These are phyloP conservation scores for Eupithecia insigniata DNA, from an alignment of 2,888 invertebrate genomes.

Conservation along the genomic window DNA sequence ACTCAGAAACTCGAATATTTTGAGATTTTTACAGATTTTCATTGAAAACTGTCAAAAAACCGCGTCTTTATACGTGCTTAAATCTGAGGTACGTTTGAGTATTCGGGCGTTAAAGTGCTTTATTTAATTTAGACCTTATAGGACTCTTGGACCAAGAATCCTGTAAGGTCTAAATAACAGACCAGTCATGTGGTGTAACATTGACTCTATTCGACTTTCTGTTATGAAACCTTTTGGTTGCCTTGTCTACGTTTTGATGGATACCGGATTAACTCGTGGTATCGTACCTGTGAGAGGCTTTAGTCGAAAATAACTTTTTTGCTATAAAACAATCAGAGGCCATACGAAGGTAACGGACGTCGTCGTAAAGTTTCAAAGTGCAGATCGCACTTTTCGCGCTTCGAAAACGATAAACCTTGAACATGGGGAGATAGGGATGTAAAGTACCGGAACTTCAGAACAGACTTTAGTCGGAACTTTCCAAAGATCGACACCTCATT, in stretches of 20 bases:
- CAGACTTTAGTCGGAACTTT: constrained; percentile 1
- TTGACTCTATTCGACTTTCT: neutral
- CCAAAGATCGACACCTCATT: neutral
- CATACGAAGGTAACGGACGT: constrained; percentile 61
- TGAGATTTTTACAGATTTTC: too few species aligned
- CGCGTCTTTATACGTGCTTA: too few species aligned
- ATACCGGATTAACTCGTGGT: constrained; percentile 44
- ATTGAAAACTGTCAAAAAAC: too few species aligned
- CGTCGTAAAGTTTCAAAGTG: constrained; percentile 63
- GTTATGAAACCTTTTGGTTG: neutral
- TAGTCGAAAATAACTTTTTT: neutral
- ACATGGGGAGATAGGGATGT: constrained; percentile 30
- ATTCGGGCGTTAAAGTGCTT: too few species aligned
- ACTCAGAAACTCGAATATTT: too few species aligned
- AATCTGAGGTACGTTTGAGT: too few species aligned
- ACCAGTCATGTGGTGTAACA: too few species aligned
- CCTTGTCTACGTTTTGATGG: neutral
- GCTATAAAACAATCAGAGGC: constrained; percentile 59
- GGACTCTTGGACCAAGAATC: too few species aligned
- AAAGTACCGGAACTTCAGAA: neutral
- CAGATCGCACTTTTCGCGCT: constrained; percentile 62
- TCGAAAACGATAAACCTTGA: constrained; percentile 52
- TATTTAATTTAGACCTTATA: too few species aligned
- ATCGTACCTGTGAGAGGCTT: constrained; percentile 42
- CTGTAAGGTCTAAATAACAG: too few species aligned